phyloP scores from a whole-genome alignment of 2,113 vertebrate species.

The Bothrops jararaca region DNA sequence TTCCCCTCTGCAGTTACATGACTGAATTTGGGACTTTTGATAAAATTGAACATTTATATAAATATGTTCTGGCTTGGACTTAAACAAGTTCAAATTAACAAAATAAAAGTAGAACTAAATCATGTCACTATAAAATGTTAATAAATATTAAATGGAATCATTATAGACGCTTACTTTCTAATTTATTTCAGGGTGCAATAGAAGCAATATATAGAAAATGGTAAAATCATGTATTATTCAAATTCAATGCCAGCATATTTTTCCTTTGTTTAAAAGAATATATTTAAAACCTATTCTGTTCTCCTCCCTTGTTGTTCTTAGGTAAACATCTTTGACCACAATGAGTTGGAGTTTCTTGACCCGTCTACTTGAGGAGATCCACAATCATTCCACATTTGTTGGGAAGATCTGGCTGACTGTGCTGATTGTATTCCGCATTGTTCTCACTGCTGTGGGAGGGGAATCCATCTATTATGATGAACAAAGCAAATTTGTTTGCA shows the following conservation, averaged over 20 bases:
- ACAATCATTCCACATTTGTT: constrained; percentile 98
- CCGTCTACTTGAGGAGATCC: constrained; percentile 97
- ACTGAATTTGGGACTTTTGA: not conserved
- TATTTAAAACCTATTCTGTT: not conserved
- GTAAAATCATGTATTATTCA: not conserved
- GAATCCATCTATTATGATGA: constrained; percentile 98
- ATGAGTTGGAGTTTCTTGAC: constrained; percentile 99
- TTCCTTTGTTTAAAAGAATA: not conserved
- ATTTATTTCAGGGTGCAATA: not conserved
- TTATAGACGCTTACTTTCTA: not conserved
- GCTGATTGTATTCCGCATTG: constrained; percentile 95
- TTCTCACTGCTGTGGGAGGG: constrained; percentile 93
- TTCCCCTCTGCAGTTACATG: not conserved
- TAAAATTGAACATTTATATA: constrained; percentile 54
- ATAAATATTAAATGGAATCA: not conserved
- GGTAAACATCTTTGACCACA: constrained; percentile 65
- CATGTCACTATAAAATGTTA: not conserved
- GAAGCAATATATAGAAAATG: not conserved
- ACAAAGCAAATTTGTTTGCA: constrained; percentile 97
- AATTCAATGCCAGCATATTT: not conserved
- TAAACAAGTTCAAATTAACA: constrained; percentile 57
- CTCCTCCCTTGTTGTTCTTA: constrained; percentile 59
- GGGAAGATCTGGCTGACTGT: constrained; percentile 98
- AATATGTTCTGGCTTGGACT: constrained; percentile 49
- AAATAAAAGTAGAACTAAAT: constrained; percentile 37